Base-by-base conservation (phyloP, 2,797 vertebrate genomes). In the Brachyalestes nurse region DNA sequence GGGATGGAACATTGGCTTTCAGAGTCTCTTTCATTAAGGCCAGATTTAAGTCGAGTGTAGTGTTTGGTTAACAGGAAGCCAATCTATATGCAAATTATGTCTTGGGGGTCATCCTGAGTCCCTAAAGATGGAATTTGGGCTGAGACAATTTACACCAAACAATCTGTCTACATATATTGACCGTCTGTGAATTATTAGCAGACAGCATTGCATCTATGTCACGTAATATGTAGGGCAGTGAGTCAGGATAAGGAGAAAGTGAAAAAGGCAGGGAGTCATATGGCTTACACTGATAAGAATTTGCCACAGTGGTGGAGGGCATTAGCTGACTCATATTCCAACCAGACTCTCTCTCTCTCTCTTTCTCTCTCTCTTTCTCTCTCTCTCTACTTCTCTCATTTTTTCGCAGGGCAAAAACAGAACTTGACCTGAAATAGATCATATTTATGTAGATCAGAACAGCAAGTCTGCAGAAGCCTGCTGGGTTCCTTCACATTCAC, bases 251-350 rank as follows among this genome's bases (percentile, higher is more conserved):
- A 42, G 2, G 4, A 67, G 45, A 53, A 42, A 69, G 49, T n/a
- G 19, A 5, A 51, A 66, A 62, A 12, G 82, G 42, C 13, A 19
- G 28, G 6, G 34, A 47, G 65, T 78, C 53, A 67, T 78, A 75
- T 78, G 71, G 82, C 6, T 66, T 51, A 23, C 51, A 74, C 72
- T 70, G 82, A 83, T 79, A 85, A 80, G 73, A 80, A 55, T 72
- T 40, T 80, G 57, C 75, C 70, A 64, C 23, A 62, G 38, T 13
- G 62, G 23, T 38, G 64, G 25, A 80, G 49, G n/a, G 25, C 47
- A 25, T 65, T 53, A 40, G 19, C 28, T 66, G 10, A 7, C 47
- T 49, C 25, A 64, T 53, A 55, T 53, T 72, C 47, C 34, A 58
- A 70, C 23, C 28, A 51, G 13, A 45, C 21, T 4, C 6, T 69